phyloP scores from a whole-genome alignment of 1,140 invertebrate species.

The Ceratosolen solmsi region DNA sequence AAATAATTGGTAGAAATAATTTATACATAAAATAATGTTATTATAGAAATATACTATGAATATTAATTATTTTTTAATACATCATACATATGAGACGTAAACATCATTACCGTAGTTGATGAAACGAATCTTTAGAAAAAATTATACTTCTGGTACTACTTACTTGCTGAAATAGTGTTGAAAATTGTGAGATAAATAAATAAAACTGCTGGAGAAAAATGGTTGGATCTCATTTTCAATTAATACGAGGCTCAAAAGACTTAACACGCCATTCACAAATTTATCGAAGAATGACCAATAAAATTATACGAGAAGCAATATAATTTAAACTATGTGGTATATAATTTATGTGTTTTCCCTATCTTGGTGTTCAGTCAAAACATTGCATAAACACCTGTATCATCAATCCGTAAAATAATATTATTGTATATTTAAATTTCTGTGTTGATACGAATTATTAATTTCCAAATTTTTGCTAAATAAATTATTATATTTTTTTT shows the following conservation, averaged over 20 bases:
- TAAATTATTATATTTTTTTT: background rate
- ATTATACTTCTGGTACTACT: background rate
- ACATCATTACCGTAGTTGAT: too few species aligned
- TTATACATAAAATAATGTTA: too few species aligned
- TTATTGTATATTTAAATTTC: background rate
- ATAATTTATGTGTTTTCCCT: constrained; percentile 7
- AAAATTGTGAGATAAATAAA: background rate
- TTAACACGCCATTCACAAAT: background rate
- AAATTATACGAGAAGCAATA: background rate
- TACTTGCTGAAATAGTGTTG: constrained; percentile 9
- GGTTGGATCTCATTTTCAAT: background rate
- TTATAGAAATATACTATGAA: too few species aligned
- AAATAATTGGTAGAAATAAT: too few species aligned
- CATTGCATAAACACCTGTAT: constrained; percentile 5
- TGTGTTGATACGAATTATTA: background rate
- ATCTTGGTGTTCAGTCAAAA: background rate
- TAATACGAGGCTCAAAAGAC: background rate
- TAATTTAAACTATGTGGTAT: background rate
- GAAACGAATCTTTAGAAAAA: too few species aligned
- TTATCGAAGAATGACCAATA: background rate
- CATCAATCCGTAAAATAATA: background rate
- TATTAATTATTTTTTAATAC: too few species aligned
- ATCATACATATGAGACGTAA: too few species aligned
- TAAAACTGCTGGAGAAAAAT: background rate
- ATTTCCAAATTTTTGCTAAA: background rate